phyloP scores from a whole-genome alignment of 1,140 invertebrate genomes.

The Coenobita brevimanus region DNA sequence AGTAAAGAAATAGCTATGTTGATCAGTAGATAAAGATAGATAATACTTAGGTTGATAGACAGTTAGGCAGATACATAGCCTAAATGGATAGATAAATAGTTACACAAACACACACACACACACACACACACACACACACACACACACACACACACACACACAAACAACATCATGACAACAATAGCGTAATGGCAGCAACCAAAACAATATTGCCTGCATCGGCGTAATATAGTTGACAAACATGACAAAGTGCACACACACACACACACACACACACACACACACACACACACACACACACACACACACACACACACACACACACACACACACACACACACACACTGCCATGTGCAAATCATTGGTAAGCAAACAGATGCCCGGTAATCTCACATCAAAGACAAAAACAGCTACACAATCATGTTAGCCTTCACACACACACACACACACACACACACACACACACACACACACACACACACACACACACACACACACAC shows the following conservation, averaged over 20 bases:
- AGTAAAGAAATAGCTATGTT: too few species aligned
- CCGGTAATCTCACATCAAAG: not conserved
- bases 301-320: constrained; percentile 32
- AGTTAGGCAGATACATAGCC: too few species aligned
- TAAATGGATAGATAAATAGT: too few species aligned
- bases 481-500: too few species aligned
- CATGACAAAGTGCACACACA: not conserved
- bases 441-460: not conserved
- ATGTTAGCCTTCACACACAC: not conserved
- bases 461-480: not conserved
- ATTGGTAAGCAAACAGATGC: not conserved
- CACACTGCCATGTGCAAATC: not conserved
- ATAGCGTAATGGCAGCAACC: not conserved
- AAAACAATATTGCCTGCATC: not conserved
- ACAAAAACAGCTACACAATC: constrained; percentile 5
- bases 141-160: too few species aligned
- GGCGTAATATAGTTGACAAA: not conserved
- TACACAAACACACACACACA: too few species aligned
- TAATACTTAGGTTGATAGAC: too few species aligned
- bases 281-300: constrained; percentile 32
- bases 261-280: constrained; percentile 32
- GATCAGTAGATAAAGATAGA: too few species aligned
- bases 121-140: too few species aligned
- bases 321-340: too few species aligned
- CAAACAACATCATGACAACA: too few species aligned